A percentile compares a stretch with the other conserved stretches of the same genome.
Evolutionary conservation across 2,113 vertebrate genomes (phyloP).

Genomic region (Oryzias celebensis): DNA sequence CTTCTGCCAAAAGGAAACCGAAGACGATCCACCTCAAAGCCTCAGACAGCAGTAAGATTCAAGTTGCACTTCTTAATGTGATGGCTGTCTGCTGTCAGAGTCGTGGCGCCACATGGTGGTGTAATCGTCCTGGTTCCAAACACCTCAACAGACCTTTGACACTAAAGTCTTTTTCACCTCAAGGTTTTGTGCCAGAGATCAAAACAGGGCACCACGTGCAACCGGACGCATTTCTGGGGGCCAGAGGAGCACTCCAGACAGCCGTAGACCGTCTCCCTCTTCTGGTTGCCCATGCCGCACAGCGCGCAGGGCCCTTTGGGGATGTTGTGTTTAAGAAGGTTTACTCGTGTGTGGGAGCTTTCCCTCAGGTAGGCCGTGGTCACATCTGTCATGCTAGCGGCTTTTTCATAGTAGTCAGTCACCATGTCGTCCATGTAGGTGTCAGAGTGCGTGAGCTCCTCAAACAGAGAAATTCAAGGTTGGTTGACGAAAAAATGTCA

Average conservation of each 20-base stretch:
- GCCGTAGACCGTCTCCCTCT: constrained; percentile 93
- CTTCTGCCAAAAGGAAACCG: constrained; percentile 8
- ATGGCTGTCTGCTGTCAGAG: constrained; percentile 12
- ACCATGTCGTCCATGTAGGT: constrained; percentile 90
- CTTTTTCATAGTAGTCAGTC: constrained; percentile 92
- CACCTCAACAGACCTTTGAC: neutral
- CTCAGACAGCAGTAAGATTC: neutral
- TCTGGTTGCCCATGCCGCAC: constrained; percentile 92
- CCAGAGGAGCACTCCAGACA: constrained; percentile 90
- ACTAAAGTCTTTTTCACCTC: constrained; percentile 72
- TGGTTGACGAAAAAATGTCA: too few species aligned
- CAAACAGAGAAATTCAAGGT: constrained; percentile 51
- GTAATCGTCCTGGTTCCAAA: neutral
- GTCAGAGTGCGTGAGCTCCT: constrained; percentile 86
- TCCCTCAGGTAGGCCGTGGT: constrained; percentile 88
- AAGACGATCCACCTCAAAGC: constrained; percentile 7
- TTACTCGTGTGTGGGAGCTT: constrained; percentile 88
- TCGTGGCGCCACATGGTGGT: neutral
- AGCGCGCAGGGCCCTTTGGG: constrained; percentile 93
- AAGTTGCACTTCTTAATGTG: neutral
- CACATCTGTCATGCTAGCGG: constrained; percentile 92
- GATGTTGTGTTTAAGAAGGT: constrained; percentile 96
- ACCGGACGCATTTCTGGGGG: constrained; percentile 88
- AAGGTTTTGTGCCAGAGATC: constrained; percentile 97
- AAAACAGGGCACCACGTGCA: constrained; percentile 97